These are phyloP conservation scores for Gopherus flavomarginatus DNA, from an alignment of 2,113 vertebrate genomes.

Conservation along the genomic window DNA sequence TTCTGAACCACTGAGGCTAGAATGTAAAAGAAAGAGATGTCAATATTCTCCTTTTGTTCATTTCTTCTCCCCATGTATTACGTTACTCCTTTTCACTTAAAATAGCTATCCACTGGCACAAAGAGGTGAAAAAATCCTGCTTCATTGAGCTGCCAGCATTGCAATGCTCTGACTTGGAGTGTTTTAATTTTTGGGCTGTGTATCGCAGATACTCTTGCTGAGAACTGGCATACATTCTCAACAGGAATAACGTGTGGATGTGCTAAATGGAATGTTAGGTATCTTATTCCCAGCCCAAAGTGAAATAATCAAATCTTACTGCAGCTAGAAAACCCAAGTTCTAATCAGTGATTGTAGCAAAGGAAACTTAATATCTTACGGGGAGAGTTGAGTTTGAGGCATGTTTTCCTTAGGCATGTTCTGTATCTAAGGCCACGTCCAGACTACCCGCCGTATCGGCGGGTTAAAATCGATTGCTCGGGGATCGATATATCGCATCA, in stretches of 20 bases:
- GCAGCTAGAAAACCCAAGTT: background rate
- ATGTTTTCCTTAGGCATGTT: background rate
- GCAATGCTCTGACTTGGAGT: background rate
- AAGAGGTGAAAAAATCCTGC: background rate
- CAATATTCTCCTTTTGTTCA: background rate
- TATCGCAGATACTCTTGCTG: background rate
- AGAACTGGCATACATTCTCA: background rate
- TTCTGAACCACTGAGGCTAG: conserved; percentile 84
- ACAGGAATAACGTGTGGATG: background rate
- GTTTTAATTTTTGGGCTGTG: background rate
- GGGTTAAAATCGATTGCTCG: too few species aligned
- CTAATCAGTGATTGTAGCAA: background rate
- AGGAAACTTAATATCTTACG: background rate
- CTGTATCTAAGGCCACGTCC: background rate
- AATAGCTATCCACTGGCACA: background rate
- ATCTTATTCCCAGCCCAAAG: background rate
- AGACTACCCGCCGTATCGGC: too few species aligned
- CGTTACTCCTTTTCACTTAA: background rate
- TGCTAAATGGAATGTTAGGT: background rate
- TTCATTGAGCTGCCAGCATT: background rate
- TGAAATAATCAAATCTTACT: background rate
- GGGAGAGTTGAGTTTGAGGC: background rate
- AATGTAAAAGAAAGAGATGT: background rate
- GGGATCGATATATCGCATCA: too few species aligned
- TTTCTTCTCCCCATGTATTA: background rate